Percentiles rank a stretch among this genome's conserved stretches.
phyloP scores from a whole-genome alignment of 2,888 invertebrate species.

The Pseudococcus viburni region DNA sequence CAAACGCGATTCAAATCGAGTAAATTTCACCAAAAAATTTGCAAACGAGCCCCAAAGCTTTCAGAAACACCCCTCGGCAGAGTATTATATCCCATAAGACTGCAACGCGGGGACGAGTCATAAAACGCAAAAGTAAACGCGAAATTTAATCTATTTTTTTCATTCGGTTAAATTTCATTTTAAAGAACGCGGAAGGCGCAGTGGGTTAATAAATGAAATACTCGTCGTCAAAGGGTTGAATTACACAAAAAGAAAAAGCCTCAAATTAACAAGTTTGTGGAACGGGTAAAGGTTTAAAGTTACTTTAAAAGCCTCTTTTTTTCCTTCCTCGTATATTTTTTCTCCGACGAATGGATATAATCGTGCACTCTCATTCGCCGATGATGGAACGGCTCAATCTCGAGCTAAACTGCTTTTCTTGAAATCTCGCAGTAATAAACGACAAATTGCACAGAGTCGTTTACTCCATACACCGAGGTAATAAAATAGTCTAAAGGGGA shows the following conservation, averaged over 20 bases:
- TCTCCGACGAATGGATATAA: background rate
- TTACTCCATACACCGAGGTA: background rate
- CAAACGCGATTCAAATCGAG: background rate
- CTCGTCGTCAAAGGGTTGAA: conserved; percentile 35
- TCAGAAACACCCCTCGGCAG: background rate
- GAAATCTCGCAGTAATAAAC: too few relatives aligned
- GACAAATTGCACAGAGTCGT: background rate
- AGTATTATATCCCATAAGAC: background rate
- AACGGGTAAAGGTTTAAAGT: background rate
- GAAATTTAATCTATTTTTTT: conserved; percentile 54
- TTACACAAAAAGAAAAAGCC: conserved; percentile 40
- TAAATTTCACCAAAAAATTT: background rate
- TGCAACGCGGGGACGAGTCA: background rate
- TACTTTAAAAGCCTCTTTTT: conserved; percentile 20
- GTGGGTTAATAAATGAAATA: conserved; percentile 32
- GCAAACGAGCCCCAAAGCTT: background rate
- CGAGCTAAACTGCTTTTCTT: background rate
- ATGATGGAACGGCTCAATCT: background rate
- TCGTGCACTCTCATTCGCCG: background rate
- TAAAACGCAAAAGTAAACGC: conserved; percentile 23
- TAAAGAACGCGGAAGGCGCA: background rate
- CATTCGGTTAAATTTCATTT: conserved; percentile 48
- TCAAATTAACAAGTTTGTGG: conserved; percentile 37
- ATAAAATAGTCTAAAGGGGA: background rate
- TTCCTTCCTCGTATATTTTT: background rate